phyloP scores from a whole-genome alignment of 2,113 vertebrate genomes.

The Erpornis zantholeuca region DNA sequence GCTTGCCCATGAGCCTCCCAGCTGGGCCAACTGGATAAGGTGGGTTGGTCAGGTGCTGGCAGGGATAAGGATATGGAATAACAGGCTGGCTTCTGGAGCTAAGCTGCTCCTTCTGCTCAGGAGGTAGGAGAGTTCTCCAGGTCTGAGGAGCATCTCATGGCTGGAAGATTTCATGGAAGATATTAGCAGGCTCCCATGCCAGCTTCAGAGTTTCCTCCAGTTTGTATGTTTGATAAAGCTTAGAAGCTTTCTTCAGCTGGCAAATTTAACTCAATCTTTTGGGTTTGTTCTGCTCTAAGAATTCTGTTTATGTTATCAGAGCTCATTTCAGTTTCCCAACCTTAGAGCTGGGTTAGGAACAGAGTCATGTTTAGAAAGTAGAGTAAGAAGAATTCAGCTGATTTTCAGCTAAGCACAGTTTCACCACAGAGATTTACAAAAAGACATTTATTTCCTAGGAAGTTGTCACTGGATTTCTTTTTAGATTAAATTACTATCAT shows the following conservation, averaged over 20 bases:
- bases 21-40: not conserved
- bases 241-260: not conserved
- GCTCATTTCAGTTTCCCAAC: not conserved
- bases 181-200: not conserved
- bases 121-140: not conserved
- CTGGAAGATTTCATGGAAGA: not conserved
- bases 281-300: conserved; percentile 4
- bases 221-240: not conserved
- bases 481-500: conserved; percentile 22
- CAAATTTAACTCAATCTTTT: conserved; percentile 14
- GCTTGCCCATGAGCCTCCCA: not conserved
- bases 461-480: conserved; percentile 18
- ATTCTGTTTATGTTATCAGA: not conserved
- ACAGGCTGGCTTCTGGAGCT: not conserved
- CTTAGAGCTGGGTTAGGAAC: not conserved
- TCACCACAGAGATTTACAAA: not conserved
- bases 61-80: not conserved
- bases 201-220: not conserved
- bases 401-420: conserved; percentile 30
- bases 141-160: not conserved
- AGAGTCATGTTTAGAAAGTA: not conserved
- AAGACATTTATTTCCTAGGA: conserved; percentile 17
- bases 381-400: not conserved
- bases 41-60: not conserved
- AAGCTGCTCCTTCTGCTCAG: not conserved